Percentiles rank a stretch among this genome's conserved stretches.
Evolutionary conservation across 2,797 vertebrate species (phyloP).

Genomic region (Perodicticus potto): DNA sequence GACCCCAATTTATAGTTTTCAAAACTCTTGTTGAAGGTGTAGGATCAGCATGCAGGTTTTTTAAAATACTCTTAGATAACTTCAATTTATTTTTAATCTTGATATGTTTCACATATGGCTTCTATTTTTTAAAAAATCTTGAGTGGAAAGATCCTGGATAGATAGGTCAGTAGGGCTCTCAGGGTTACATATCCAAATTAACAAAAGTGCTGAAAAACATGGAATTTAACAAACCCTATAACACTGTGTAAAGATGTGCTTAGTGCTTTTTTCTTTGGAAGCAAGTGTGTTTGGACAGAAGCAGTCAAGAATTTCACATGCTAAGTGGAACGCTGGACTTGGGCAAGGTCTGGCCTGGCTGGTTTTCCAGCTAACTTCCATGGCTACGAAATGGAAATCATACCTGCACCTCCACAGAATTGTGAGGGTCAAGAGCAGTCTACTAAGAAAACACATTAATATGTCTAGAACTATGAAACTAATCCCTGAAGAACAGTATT

Average conservation of each 20-base stretch:
- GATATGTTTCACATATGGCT: conserved; percentile 31
- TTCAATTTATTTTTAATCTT: conserved; percentile 36
- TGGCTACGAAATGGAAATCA: neutral
- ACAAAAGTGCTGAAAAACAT: neutral
- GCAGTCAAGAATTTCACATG: neutral
- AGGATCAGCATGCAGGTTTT: neutral
- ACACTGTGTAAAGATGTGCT: neutral
- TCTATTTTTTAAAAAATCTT: neutral
- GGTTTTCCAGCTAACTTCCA: neutral
- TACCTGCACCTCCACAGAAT: neutral
- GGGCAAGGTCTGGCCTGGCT: neutral
- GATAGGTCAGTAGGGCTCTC: neutral
- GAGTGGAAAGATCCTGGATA: neutral
- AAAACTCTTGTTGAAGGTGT: neutral
- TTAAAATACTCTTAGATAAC: neutral
- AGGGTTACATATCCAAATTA: neutral
- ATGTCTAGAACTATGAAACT: conserved; percentile 24
- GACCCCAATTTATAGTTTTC: neutral
- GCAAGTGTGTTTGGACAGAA: neutral
- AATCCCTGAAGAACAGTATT: neutral
- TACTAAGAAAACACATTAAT: neutral
- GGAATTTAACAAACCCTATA: neutral
- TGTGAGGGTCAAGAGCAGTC: neutral
- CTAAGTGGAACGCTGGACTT: neutral
- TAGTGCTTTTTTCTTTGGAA: conserved; percentile 17